Evolutionary conservation across 2,797 vertebrate species (phyloP).

Genomic region (Chloroceryle amazona): DNA sequence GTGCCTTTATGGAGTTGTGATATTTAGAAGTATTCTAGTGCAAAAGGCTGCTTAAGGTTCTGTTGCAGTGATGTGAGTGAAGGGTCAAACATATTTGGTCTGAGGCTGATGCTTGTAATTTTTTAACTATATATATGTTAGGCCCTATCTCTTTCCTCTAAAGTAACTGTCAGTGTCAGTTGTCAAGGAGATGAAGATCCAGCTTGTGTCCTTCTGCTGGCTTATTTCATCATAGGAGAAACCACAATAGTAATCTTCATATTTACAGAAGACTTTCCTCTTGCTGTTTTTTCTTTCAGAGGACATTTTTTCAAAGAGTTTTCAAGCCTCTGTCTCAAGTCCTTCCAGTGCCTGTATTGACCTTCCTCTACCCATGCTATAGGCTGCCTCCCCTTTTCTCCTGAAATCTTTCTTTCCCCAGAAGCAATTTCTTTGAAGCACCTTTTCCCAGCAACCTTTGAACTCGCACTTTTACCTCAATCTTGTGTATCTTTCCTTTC

Average conservation of each 20-base stretch:
- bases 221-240: neutral
- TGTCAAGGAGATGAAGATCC: neutral
- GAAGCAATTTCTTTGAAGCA: neutral
- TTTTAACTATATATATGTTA: neutral
- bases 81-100: neutral
- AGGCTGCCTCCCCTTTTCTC: neutral
- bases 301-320: neutral
- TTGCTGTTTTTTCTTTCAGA: neutral
- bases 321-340: neutral
- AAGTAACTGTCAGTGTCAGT: neutral
- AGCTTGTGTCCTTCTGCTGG: neutral
- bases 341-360: neutral
- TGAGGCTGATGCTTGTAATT: neutral
- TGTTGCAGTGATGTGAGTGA: neutral
- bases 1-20: neutral
- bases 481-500: neutral
- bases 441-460: neutral
- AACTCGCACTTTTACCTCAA: neutral
- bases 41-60: neutral
- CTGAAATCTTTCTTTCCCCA: neutral
- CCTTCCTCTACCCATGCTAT: neutral
- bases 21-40: neutral
- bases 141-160: neutral
- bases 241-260: neutral
- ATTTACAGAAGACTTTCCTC: neutral